Base-by-base conservation (phyloP, 2,797 vertebrate genomes). In the Otolemur crassicaudatus region DNA sequence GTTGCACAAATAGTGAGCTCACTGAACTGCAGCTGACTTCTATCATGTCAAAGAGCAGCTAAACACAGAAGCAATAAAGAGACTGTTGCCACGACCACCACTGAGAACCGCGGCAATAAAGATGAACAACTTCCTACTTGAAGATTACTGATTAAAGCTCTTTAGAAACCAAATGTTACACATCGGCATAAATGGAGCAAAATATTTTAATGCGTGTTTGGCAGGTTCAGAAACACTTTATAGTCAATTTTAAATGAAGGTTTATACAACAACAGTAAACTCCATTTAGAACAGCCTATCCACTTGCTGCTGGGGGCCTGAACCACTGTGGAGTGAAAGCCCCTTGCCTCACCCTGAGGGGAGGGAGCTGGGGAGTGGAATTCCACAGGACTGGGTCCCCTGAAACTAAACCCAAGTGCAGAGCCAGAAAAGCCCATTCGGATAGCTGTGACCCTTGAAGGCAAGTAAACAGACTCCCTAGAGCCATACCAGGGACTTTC, bases 61-160 rank as follows among this genome's bases (percentile, higher is more conserved):
- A 98, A 99, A 99, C 98, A 98, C 98, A 98, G 98, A 98, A 98
- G 98, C 98, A 98, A 98, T 98, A 98, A 99, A 98, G 98, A 98
- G 98, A 98, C 98, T 98, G 98, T 98, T 98, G 98, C 98, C 98
- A 97, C 98, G 99, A 99, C 99, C 99, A 99, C 99, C 99, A 98
- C 99, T 99, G 99, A 99, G 99, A 99, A 98, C 98, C 98, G 98
- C 98, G 98, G 98, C 99, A 99, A 99, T 99, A 99, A 99, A 99
- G 99, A 99, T 99, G 99, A 99, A 99, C 99, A 98, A 99, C 99
- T 99, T 99, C 99, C 99, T 99, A 99, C 98, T 99, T 98, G 98
- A 99, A 98, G 98, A 98, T 98, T 98, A 98, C 98, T 98, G 98
- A 99, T 98, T 98, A 98, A 98, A 98, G 98, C 98, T 98, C 98